Percentiles rank a stretch among this genome's conserved stretches.
Conservation (phyloP, 2,113 vertebrate species). For the Pogonocichla stellata region DNA sequence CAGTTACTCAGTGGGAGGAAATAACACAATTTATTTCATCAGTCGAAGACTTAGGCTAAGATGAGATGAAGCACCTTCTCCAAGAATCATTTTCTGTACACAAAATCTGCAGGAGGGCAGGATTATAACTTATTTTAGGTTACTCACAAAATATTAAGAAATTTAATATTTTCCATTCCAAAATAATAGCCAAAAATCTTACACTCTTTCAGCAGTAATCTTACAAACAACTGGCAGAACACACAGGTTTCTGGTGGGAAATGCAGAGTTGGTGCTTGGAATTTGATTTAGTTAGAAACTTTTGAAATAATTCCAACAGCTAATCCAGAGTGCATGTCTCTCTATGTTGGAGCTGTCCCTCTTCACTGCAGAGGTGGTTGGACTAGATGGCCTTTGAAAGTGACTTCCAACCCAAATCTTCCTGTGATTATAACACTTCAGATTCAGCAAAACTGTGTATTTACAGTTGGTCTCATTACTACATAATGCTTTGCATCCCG, state of each 20-base stretch:
- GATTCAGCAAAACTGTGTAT: background rate
- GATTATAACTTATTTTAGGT: background rate
- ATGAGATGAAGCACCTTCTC: background rate
- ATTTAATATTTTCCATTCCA: background rate
- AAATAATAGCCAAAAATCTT: background rate
- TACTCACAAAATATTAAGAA: background rate
- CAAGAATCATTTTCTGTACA: background rate
- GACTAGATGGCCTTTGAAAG: background rate
- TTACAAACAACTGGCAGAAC: background rate
- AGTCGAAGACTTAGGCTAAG: background rate
- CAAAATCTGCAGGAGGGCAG: background rate
- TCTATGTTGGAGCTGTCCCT: background rate
- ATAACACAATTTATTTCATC: background rate
- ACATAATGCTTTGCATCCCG: background rate
- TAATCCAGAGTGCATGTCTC: fast-evolving
- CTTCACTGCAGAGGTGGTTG: fast-evolving
- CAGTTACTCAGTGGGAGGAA: background rate
- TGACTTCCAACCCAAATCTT: background rate
- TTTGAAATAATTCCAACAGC: background rate
- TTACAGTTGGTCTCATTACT: background rate
- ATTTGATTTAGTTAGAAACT: background rate
- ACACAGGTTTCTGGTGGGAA: background rate
- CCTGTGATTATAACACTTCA: background rate
- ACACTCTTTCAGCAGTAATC: background rate
- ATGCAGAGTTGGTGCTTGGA: background rate